A percentile compares a stretch with the other conserved stretches of the same genome.
Conservation (phyloP, 2,797 vertebrate species). For the Parambassis ranga region DNA sequence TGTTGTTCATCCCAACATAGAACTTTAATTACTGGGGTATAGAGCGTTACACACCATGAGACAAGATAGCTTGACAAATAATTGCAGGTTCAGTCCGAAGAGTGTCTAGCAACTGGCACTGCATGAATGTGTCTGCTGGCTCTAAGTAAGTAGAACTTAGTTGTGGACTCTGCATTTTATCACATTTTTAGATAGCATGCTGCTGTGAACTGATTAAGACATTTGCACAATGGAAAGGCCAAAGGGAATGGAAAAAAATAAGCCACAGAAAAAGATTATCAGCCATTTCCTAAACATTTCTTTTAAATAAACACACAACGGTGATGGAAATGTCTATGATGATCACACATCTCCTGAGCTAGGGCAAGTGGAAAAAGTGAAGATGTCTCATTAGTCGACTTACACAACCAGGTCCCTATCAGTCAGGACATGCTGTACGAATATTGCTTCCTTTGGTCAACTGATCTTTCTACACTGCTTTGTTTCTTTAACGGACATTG, state of each 20-base stretch:
- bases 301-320: conserved; percentile 43
- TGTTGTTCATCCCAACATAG: conserved; percentile 70
- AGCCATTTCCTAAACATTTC: conserved; percentile 50
- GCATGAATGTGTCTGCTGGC: conserved; percentile 45
- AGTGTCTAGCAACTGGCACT: conserved; percentile 56
- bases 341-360: conserved; percentile 59
- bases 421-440: conserved; percentile 65
- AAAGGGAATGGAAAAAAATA: conserved; percentile 31
- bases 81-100: conserved; percentile 67
- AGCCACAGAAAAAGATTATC: conserved; percentile 35
- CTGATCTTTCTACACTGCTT: conserved; percentile 63
- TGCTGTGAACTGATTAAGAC: conserved; percentile 38
- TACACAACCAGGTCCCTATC: conserved; percentile 62
- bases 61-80: conserved; percentile 76
- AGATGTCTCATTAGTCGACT: conserved; percentile 56
- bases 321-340: conserved; percentile 45
- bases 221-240: conserved; percentile 47
- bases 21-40: conserved; percentile 72
- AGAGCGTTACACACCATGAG: conserved; percentile 55
- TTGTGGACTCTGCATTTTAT: conserved; percentile 51
- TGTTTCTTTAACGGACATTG: conserved; percentile 64
- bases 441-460: conserved; percentile 77
- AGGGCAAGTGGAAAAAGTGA: conserved; percentile 64
- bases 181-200: conserved; percentile 33
- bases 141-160: conserved; percentile 45